Evolutionary conservation across 2,888 invertebrate genomes (phyloP).

Genomic region (Sphinx pinastri): DNA sequence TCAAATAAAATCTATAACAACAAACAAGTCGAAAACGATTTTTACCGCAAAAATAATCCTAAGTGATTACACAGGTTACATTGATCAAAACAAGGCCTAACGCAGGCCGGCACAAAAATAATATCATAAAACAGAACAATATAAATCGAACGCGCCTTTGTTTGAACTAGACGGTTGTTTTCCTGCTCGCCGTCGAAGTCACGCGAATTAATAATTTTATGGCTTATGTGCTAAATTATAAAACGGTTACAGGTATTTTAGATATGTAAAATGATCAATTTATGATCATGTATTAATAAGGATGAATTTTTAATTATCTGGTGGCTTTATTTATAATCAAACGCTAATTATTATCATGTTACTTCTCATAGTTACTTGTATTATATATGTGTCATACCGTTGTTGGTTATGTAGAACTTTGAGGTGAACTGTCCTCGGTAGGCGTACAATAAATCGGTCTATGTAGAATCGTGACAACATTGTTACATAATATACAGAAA

Average conservation of each 20-base stretch:
- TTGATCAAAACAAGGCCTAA: slow-evolving; percentile 7
- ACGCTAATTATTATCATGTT: background rate
- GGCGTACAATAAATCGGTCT: background rate
- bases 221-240: background rate
- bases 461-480: background rate
- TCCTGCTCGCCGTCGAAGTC: slow-evolving; percentile 7
- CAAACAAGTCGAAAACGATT: background rate
- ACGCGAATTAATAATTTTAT: slow-evolving; percentile 29
- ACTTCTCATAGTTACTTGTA: background rate
- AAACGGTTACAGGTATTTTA: slow-evolving; percentile 2
- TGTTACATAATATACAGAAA: background rate
- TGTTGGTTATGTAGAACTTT: too few species aligned
- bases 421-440: background rate
- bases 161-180: slow-evolving; percentile 20
- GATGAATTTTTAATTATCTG: background rate
- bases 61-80: background rate
- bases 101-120: background rate
- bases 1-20: background rate
- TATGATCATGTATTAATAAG: background rate
- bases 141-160: slow-evolving; percentile 15
- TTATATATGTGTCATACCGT: too few species aligned
- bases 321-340: background rate
- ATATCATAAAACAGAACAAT: slow-evolving; percentile 9
- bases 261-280: background rate
- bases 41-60: background rate